Conservation (phyloP, 2,113 vertebrate species). For the Malurus cyaneus region DNA sequence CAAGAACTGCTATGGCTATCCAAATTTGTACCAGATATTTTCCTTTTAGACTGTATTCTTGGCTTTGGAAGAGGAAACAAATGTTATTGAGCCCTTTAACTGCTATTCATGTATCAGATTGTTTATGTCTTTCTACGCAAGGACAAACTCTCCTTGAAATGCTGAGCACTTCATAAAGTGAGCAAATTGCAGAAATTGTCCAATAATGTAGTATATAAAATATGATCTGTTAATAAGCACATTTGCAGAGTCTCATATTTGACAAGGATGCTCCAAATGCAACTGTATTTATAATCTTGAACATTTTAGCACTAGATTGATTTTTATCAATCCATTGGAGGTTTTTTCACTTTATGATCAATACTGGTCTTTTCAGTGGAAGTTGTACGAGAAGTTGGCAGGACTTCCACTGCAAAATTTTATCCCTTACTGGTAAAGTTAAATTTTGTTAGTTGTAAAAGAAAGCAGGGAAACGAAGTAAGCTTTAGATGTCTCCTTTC, state of each 20-base stretch:
- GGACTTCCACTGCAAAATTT: background rate
- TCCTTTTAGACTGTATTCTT: background rate
- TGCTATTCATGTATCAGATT: background rate
- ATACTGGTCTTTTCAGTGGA: background rate
- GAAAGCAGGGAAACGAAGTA: background rate
- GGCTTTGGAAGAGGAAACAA: background rate
- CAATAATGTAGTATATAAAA: background rate
- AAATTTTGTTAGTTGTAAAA: background rate
- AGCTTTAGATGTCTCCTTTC: background rate
- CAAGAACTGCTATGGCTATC: background rate
- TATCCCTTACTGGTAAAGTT: background rate
- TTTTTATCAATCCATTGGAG: background rate
- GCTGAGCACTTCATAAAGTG: background rate
- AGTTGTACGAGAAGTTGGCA: background rate
- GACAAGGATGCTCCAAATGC: background rate
- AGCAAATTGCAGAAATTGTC: background rate
- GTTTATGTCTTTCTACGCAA: background rate
- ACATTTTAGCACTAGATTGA: background rate
- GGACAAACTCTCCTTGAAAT: background rate
- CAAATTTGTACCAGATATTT: background rate
- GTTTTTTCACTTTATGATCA: rapidly evolving
- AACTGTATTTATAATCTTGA: background rate
- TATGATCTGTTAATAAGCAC: background rate
- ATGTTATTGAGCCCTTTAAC: background rate
- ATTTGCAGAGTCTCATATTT: background rate